phyloP scores from a whole-genome alignment of 1,140 invertebrate genomes.

The Drosophila baimaii region DNA sequence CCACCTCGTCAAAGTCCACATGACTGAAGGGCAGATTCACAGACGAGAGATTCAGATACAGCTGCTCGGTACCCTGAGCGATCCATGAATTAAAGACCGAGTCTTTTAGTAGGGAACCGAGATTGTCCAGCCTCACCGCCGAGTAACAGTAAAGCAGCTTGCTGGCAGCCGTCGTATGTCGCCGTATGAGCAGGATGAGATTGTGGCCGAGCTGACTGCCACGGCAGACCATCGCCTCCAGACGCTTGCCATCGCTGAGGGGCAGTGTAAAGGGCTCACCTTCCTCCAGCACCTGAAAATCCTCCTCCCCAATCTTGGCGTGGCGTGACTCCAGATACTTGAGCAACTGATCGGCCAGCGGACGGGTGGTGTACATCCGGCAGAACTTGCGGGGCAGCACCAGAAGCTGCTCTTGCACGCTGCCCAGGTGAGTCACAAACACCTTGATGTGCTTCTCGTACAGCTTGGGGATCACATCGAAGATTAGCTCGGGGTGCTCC shows the following conservation, averaged over 20 bases:
- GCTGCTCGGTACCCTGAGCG: slow-evolving; percentile 42
- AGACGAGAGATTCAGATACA: slow-evolving; percentile 55
- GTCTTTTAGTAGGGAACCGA: slow-evolving; percentile 48
- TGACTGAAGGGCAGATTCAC: slow-evolving; percentile 32
- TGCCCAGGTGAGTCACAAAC: slow-evolving; percentile 46
- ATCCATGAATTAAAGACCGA: slow-evolving; percentile 53
- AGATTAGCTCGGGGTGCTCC: slow-evolving; percentile 57
- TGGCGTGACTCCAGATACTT: slow-evolving; percentile 27
- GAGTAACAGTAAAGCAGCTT: slow-evolving; percentile 64
- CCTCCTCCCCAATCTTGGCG: slow-evolving; percentile 32
- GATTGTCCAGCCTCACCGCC: slow-evolving; percentile 55
- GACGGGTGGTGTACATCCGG: slow-evolving; percentile 62
- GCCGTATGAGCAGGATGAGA: slow-evolving; percentile 56
- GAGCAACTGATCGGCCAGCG: slow-evolving; percentile 48
- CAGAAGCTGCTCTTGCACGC: slow-evolving; percentile 42
- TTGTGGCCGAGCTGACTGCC: slow-evolving; percentile 46
- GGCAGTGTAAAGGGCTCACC: slow-evolving; percentile 38
- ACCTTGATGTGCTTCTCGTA: slow-evolving; percentile 58
- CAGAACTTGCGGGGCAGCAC: slow-evolving; percentile 55
- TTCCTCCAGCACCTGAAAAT: slow-evolving; percentile 55
- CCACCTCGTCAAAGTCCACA: slow-evolving; percentile 52
- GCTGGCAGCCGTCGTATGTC: slow-evolving; percentile 5
- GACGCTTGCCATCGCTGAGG: slow-evolving; percentile 54
- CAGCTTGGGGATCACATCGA: slow-evolving; percentile 63
- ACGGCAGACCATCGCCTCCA: slow-evolving; percentile 62